Percentiles rank a stretch among this genome's conserved stretches.
Evolutionary conservation across 2,113 vertebrate genomes (phyloP).

Genomic region (Chaetorhynchus papuensis): DNA sequence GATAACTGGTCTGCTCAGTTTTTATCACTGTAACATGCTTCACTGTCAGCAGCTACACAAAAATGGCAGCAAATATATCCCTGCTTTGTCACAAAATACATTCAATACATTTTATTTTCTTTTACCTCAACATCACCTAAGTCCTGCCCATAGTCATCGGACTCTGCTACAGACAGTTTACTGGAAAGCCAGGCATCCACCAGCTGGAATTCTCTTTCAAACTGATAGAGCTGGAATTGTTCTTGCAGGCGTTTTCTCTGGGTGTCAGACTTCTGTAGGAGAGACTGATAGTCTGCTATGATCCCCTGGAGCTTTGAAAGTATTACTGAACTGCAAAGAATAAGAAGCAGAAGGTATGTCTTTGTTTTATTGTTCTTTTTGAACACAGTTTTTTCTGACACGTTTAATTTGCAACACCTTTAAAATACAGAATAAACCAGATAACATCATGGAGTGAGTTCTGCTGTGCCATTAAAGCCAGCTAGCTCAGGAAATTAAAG

Average conservation of each 20-base stretch:
- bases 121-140: conserved; percentile 83
- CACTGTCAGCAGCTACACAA: background rate
- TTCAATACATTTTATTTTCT: background rate
- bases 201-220: conserved; percentile 80
- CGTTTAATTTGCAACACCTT: background rate
- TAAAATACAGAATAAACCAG: background rate
- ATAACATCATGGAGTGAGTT: background rate
- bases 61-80: background rate
- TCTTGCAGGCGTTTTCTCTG: conserved; percentile 70
- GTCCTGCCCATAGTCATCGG: conserved; percentile 81
- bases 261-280: conserved; percentile 65
- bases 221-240: conserved; percentile 77
- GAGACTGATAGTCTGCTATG: conserved; percentile 60
- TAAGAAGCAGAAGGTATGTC: background rate
- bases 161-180: conserved; percentile 74
- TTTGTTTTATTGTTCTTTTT: background rate
- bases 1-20: background rate
- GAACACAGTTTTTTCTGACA: background rate
- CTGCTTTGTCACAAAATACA: background rate
- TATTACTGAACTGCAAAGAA: conserved; percentile 63
- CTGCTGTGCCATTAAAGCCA: background rate
- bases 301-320: conserved; percentile 68
- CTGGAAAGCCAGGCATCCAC: conserved; percentile 80
- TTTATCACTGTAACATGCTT: background rate
- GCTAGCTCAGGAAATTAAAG: background rate